These are phyloP conservation scores for Opisthograptis luteolata DNA, from an alignment of 2,888 invertebrate species.

Conservation along the genomic window DNA sequence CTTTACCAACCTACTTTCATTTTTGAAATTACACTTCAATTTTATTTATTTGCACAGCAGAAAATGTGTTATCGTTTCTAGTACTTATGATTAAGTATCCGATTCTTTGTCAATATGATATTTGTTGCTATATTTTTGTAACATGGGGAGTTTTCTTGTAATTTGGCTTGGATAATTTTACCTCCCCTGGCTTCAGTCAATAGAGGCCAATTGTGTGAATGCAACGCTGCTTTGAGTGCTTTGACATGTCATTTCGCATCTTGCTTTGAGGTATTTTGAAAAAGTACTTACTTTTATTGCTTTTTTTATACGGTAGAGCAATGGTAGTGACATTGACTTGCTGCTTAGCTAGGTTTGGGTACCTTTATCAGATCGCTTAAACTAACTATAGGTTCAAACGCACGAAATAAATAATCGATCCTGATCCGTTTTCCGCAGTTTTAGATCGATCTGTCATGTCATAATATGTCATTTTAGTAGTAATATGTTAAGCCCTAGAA, in stretches of 20 bases:
- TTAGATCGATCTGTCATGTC: too few species aligned
- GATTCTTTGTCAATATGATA: conserved; percentile 38
- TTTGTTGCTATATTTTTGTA: conserved; percentile 56
- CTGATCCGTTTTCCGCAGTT: too few species aligned
- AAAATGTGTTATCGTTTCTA: conserved; percentile 48
- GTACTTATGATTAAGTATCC: conserved; percentile 7
- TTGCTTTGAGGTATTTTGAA: conserved; percentile 44
- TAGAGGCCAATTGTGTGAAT: conserved; percentile 66
- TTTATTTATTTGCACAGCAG: conserved; percentile 33
- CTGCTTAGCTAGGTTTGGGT: too few species aligned
- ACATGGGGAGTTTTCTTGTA: conserved; percentile 59
- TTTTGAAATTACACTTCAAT: too few species aligned
- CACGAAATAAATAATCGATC: too few species aligned
- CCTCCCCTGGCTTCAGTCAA: conserved; percentile 56
- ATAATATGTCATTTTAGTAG: too few species aligned
- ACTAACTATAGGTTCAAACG: too few species aligned
- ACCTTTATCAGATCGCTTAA: too few species aligned
- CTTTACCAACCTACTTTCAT: too few species aligned
- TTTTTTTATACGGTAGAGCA: too few species aligned
- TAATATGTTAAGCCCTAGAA: too few species aligned
- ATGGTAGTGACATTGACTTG: too few species aligned
- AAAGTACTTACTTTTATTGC: conserved; percentile 34
- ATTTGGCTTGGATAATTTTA: conserved; percentile 65
- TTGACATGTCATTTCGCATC: conserved; percentile 61
- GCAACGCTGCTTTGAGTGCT: conserved; percentile 63